Percentiles rank a stretch among this genome's conserved stretches.
phyloP scores from a whole-genome alignment of 2,888 invertebrate genomes.

The Heliconius hortense region DNA sequence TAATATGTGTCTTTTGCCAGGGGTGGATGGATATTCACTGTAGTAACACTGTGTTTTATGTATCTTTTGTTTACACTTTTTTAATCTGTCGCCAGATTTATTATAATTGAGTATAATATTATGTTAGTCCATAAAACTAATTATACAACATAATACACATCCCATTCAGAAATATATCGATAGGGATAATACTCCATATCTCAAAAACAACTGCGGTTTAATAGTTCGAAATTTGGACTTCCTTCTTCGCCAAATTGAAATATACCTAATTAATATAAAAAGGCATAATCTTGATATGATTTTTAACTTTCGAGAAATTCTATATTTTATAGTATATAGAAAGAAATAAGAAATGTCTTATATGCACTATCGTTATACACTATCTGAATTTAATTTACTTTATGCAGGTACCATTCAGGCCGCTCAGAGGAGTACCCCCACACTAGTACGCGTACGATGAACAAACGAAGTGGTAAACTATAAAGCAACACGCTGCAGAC shows the following conservation, averaged over 20 bases:
- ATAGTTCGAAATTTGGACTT: not conserved
- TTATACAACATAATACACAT: too few species aligned
- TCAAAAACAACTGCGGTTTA: not conserved
- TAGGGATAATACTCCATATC: not conserved
- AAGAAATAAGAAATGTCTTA: not conserved
- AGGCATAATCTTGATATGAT: not conserved
- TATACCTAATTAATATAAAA: not conserved
- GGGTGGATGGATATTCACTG: slow-evolving; percentile 63
- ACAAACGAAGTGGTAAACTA: slow-evolving; percentile 23
- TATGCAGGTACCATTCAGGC: slow-evolving; percentile 6
- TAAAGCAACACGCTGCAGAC: slow-evolving; percentile 16
- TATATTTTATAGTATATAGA: not conserved
- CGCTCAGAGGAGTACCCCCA: not conserved
- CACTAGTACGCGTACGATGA: slow-evolving; percentile 1
- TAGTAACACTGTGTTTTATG: slow-evolving; percentile 39
- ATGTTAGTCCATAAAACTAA: not conserved
- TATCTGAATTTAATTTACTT: slow-evolving; percentile 1
- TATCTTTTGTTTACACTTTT: slow-evolving; percentile 32
- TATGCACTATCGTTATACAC: not conserved
- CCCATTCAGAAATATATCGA: not conserved
- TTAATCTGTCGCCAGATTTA: slow-evolving; percentile 12
- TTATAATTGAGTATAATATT: not conserved
- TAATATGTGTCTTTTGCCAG: slow-evolving; percentile 76
- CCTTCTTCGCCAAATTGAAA: not conserved
- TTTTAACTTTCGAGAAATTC: not conserved